phyloP scores from a whole-genome alignment of 2,888 invertebrate genomes.

The Hesperia comma region DNA sequence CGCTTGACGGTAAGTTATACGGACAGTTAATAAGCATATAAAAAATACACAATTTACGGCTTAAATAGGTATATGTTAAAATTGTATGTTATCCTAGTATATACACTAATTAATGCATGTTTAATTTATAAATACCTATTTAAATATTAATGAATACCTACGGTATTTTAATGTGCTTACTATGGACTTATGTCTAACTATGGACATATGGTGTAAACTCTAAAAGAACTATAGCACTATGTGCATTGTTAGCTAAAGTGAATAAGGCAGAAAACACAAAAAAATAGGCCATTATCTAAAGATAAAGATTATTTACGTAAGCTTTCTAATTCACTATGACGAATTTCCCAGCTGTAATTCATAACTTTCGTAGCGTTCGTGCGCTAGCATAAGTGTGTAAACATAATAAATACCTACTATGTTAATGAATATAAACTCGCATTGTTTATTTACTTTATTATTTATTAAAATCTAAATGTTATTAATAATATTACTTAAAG shows the following conservation, averaged over 20 bases:
- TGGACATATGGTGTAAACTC: background rate
- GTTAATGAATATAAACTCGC: too few relatives aligned
- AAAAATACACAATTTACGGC: background rate
- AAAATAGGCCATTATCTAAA: constrained; percentile 29
- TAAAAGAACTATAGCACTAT: background rate
- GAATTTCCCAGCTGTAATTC: constrained; percentile 55
- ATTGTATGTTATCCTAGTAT: too few relatives aligned
- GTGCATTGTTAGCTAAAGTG: background rate
- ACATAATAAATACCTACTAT: too few relatives aligned
- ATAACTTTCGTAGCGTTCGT: background rate
- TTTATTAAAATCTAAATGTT: too few relatives aligned
- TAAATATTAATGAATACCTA: background rate
- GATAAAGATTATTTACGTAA: constrained; percentile 60
- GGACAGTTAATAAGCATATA: constrained; percentile 32
- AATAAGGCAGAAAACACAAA: background rate
- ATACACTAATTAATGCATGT: too few relatives aligned
- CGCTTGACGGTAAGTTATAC: constrained; percentile 39
- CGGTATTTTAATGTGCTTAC: background rate
- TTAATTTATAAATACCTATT: too few relatives aligned
- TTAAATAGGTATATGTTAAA: too few relatives aligned
- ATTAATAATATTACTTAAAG: too few relatives aligned
- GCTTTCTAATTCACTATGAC: constrained; percentile 80
- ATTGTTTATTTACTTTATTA: too few relatives aligned
- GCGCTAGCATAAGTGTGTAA: background rate
- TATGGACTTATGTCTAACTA: background rate